A percentile compares a stretch with the other conserved stretches of the same genome.
These are phyloP conservation scores for Pteronura brasiliensis DNA, from an alignment of 2,113 vertebrate species.

Conservation along the genomic window DNA sequence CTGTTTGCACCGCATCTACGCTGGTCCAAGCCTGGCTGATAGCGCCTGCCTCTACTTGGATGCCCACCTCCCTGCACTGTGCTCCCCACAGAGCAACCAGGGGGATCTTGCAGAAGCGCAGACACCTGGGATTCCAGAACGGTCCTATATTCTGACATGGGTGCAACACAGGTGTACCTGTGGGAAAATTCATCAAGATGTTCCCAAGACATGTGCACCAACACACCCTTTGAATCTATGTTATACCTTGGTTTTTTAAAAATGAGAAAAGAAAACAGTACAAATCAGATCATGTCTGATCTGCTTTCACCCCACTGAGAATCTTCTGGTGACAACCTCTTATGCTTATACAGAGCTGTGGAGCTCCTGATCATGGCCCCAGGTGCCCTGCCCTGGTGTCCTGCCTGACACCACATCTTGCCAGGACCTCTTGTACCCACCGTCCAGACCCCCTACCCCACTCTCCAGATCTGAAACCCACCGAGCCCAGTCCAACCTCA, in stretches of 20 bases:
- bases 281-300: neutral
- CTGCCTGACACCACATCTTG: neutral
- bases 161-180: too few species aligned
- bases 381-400: neutral
- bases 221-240: neutral
- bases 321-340: neutral
- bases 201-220: neutral
- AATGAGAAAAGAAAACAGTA: neutral
- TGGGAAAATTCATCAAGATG: neutral
- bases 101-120: neutral
- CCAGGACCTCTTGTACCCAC: neutral
- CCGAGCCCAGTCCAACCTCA: accelerated
- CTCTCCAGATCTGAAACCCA: neutral
- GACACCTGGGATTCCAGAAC: neutral
- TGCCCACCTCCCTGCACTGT: accelerated
- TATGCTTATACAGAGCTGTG: neutral
- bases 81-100: neutral
- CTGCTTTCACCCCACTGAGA: neutral
- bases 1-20: accelerated
- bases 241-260: neutral
- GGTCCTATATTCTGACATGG: neutral
- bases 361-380: accelerated
- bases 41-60: accelerated
- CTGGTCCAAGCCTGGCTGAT: neutral
- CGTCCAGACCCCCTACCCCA: neutral